A percentile compares a stretch with the other conserved stretches of the same genome.
Conservation (phyloP, 2,797 vertebrate species). For the Lithobates pipiens region DNA sequence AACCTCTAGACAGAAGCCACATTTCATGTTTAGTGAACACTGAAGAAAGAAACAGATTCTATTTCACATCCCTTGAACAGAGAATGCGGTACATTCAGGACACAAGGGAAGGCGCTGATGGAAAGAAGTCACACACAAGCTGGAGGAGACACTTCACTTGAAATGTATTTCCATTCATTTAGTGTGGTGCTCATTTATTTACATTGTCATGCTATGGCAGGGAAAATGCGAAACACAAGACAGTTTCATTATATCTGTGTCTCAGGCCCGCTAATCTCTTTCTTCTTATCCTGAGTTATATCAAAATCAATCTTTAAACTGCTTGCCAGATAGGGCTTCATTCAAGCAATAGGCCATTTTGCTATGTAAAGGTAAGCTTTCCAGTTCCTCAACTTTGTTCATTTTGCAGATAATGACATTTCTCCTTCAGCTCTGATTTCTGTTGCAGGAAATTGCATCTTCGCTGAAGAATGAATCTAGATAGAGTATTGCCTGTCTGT, state of each 20-base stretch:
- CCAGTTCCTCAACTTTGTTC: conserved; percentile 48
- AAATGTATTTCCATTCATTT: conserved; percentile 51
- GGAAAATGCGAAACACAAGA: conserved; percentile 40
- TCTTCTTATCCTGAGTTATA: conserved; percentile 56
- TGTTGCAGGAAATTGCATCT: conserved; percentile 60
- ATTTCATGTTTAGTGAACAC: conserved; percentile 29
- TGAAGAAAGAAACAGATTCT: conserved; percentile 30
- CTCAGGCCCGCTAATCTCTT: conserved; percentile 54
- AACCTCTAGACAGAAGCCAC: conserved; percentile 6
- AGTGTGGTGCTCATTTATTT: conserved; percentile 53
- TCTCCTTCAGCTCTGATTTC: conserved; percentile 60
- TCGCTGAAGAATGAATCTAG: conserved; percentile 51
- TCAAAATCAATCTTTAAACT: conserved; percentile 60
- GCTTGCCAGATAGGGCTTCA: conserved; percentile 41
- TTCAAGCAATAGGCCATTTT: conserved; percentile 54
- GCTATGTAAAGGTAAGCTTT: conserved; percentile 60
- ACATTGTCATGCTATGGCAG: conserved; percentile 52
- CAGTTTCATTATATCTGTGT: conserved; percentile 57
- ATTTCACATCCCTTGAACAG: conserved; percentile 44
- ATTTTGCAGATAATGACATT: conserved; percentile 61
- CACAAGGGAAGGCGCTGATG: conserved; percentile 14
- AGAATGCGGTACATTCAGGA: neutral
- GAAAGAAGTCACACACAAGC: conserved; percentile 24
- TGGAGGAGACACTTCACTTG: conserved; percentile 12
- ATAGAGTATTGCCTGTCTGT: conserved; percentile 54